A percentile compares a stretch with the other conserved stretches of the same genome.
Evolutionary conservation across 2,113 vertebrate genomes (phyloP).

Genomic region (Meleagris gallopavo): DNA sequence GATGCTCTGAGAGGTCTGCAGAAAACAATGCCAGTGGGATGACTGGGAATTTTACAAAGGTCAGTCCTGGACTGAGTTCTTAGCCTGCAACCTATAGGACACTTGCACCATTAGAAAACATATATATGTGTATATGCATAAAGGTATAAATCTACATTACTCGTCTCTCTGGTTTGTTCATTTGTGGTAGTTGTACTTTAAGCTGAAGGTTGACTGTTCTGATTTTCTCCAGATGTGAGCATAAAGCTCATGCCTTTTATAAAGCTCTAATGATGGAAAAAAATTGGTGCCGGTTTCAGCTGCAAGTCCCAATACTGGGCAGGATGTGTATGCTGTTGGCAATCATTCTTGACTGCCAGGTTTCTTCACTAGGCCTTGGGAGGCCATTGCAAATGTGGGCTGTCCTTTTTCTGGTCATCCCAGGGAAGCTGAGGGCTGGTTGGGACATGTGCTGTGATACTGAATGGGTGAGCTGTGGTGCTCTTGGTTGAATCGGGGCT

Average conservation of each 20-base stretch:
- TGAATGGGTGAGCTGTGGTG: background rate
- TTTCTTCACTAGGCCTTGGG: background rate
- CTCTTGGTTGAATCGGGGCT: background rate
- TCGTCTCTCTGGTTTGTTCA: background rate
- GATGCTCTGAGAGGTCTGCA: background rate
- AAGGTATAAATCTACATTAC: background rate
- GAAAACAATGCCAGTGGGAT: background rate
- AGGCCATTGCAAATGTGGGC: background rate
- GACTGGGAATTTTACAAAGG: background rate
- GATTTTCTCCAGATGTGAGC: background rate
- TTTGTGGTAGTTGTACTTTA: background rate
- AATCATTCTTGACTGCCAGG: background rate
- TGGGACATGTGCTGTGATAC: background rate
- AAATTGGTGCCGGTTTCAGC: background rate
- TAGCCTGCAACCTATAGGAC: background rate
- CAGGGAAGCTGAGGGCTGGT: background rate
- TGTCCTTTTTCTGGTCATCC: background rate
- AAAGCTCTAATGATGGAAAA: background rate
- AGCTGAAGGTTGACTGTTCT: background rate
- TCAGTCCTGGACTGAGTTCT: background rate
- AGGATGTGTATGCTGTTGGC: background rate
- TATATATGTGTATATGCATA: background rate
- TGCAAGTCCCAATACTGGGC: background rate
- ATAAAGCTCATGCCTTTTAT: background rate
- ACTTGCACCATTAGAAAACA: background rate